Base-by-base conservation (phyloP, 2,113 vertebrate genomes). In the Archocentrus centrarchus region DNA sequence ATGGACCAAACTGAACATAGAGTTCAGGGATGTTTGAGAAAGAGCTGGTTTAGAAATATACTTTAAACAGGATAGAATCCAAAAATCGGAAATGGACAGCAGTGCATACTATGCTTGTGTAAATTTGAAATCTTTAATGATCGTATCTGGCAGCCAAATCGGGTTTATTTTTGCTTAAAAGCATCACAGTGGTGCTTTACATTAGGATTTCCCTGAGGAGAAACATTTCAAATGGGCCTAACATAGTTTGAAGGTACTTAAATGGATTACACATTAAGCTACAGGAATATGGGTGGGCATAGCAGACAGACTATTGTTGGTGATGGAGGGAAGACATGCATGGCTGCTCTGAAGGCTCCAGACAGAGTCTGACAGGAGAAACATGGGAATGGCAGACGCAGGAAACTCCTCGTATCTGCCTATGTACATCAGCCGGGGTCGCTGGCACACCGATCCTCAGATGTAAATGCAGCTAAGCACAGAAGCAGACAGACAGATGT, bases 341-440 rank as follows among this genome's bases (percentile, higher is more conserved):
- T 75, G 91, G 80, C 84, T 84, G 89, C 89, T 80, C 80, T 5
- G 3, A 80, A 58, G 89, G n/a, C 88, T 86, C 85, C 59, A 78
- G 81, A 76, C 84, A 7, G 13, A 80, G 77, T 60, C 80, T 88
- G 91, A 93, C 85, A 80, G 90, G 63, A 79, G 78, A 61, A 83
- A 86, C 68, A 62, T 77, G 85, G 76, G 64, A 80, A 80, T 3
- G 62, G 77, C 35, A 83, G 81, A 68, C 30, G 0, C 58, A 77
- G 92, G 91, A 80, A 90, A 85, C 85, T 91, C 89, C 91, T 80
- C 64, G 55, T 63, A 17, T 62, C 84, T 83, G 73, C 61, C 15
- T n/a, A 50, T 75, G 82, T 92, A 83, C 87, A 83, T 92, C 91
- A 93, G 86, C 68, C 41, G 1, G 79, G 92, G 89, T 91, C 89